These are phyloP conservation scores for Orientallactaga sibirica DNA, from an alignment of 2,797 vertebrate species.

Conservation along the genomic window DNA sequence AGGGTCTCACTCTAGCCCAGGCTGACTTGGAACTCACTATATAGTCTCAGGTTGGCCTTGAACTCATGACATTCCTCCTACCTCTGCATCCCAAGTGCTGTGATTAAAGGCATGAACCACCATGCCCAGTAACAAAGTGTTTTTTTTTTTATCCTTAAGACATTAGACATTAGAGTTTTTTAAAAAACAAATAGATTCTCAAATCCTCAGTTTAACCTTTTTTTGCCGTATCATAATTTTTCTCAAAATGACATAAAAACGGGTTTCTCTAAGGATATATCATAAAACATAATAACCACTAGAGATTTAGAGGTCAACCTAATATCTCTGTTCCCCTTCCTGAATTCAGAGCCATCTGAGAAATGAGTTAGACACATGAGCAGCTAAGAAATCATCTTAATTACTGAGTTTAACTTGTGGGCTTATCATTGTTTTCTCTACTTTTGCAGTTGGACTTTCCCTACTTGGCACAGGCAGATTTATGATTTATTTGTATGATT, in stretches of 20 bases:
- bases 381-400: not conserved
- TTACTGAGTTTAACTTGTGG: not conserved
- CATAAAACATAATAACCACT: not conserved
- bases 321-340: not conserved
- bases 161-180: not conserved
- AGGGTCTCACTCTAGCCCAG: no score
- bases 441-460: not conserved
- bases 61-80: no score
- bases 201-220: not conserved
- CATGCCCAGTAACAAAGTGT: no score
- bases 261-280: not conserved
- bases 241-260: constrained; percentile 32
- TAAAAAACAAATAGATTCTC: not conserved
- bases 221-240: constrained; percentile 12
- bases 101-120: no score
- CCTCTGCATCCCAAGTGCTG: no score
- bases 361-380: not conserved
- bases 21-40: no score
- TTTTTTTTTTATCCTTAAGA: constrained; percentile 44
- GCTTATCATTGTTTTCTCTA: not conserved
- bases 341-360: constrained; percentile 58
- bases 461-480: not conserved
- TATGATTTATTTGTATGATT: not conserved
- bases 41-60: no score
- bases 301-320: not conserved